Evolutionary conservation across 2,113 vertebrate species (phyloP), one percentile per base, ranked within the genome.

Genomic region (Elachura formosa): DNA sequence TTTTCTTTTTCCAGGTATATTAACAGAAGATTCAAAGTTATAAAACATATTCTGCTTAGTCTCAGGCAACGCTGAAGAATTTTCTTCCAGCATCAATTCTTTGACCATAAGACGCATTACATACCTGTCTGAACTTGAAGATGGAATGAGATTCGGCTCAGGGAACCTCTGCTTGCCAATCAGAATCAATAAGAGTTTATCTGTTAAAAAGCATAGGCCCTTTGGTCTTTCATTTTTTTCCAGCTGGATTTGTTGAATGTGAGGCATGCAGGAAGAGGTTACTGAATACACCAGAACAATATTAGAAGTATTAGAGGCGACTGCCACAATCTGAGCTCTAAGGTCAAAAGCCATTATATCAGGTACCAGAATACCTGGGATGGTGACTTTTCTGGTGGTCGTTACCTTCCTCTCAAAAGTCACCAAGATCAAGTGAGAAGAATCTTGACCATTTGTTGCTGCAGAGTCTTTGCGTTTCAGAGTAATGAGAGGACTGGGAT

Each of bases 391-490:
- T 75, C 98, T 98, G 63, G 98, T 99, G 82, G 98, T 98, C 2
- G 98, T 99, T 86, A 98, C 98, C 85, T 99, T 99, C 48, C 98
- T 98, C 74, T 99, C 99, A 26, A 98, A 99, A 24, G 97, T 99
- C 66, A 99, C 98, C 93, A 99, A 93, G 91, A 99, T 98, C 91
- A 99, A 95, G 92, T 99, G 98, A 6, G 98, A 99, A 36, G 98
- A 98, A 96, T 99, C 98, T 90, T 98, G 98, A 19, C 98, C 98
- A 2, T 97, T 98, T 84, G 98, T 97, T 3, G 97, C 97, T 68
- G 98, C 26, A 11, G 98, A 97, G 94, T 99, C 98, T 55, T 98
- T 97, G 36, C 96, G 98, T 31, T 97, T 98, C 76, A 99, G 90
- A 83, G 98, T 96, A 56, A 99, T 96, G 8, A 98, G 97, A 17